Conservation (phyloP, 2,797 vertebrate genomes). For the Notoglanidium macrostoma region DNA sequence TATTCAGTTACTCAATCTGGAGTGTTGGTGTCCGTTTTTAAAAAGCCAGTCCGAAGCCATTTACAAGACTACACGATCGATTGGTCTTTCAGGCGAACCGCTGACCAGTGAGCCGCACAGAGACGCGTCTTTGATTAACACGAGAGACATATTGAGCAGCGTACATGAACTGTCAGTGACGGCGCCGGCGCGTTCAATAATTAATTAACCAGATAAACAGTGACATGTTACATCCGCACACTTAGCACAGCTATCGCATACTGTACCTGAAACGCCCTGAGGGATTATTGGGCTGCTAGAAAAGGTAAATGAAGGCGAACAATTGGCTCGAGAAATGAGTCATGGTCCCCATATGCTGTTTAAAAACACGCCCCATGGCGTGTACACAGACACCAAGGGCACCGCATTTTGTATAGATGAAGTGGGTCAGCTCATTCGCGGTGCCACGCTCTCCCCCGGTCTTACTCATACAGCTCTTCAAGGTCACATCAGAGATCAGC, state of each 20-base stretch:
- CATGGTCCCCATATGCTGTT: background rate
- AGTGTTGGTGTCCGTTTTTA: conserved; percentile 1
- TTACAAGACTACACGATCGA: conserved; percentile 21
- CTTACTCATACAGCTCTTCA: conserved; percentile 53
- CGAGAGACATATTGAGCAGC: background rate
- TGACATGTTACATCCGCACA: conserved; percentile 58
- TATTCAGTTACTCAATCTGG: conserved; percentile 13
- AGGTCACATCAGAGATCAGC: conserved; percentile 64
- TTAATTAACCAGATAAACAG: conserved; percentile 63
- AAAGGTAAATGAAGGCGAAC: background rate
- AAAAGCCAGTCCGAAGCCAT: background rate
- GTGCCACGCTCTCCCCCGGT: conserved; percentile 55
- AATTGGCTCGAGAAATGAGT: background rate
- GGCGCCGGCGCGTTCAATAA: conserved; percentile 42
- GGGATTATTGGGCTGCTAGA: background rate
- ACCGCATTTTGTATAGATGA: conserved; percentile 61
- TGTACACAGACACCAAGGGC: conserved; percentile 47
- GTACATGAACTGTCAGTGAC: background rate
- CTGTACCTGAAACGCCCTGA: conserved; percentile 27
- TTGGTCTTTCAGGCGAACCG: background rate
- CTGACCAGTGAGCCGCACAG: background rate
- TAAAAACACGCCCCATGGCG: background rate
- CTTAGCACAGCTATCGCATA: conserved; percentile 59
- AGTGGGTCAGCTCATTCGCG: conserved; percentile 68
- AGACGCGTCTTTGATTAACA: conserved; percentile 25